Conservation (phyloP, 2,888 invertebrate genomes). For the Idaea biselata region DNA sequence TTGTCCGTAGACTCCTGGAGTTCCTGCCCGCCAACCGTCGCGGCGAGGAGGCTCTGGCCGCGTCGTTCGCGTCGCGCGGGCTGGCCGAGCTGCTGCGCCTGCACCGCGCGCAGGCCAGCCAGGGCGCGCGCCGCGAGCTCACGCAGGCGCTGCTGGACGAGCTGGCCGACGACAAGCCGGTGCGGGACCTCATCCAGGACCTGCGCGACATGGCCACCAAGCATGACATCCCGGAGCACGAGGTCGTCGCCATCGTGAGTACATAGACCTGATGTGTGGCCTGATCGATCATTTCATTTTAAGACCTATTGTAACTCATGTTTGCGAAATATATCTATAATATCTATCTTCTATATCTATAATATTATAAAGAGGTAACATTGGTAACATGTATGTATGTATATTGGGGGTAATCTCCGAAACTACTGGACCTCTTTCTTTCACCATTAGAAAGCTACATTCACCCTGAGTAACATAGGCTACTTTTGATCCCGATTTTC, state of each 20-base stretch:
- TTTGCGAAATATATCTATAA: no score
- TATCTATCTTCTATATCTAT: no score
- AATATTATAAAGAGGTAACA: no score
- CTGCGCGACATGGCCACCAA: conserved; percentile 92
- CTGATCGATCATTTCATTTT: no score
- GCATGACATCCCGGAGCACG: conserved; percentile 93
- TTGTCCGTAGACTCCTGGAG: conserved; percentile 87
- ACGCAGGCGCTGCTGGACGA: conserved; percentile 89
- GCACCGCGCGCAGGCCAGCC: conserved; percentile 91
- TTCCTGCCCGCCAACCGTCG: conserved; percentile 97
- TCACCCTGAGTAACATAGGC: no score
- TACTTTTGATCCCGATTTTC: no score
- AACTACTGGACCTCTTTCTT: no score
- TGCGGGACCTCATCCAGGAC: conserved; percentile 91
- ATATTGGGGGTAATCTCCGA: no score
- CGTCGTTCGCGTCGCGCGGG: conserved; percentile 89
- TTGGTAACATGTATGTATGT: no score
- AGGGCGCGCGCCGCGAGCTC: conserved; percentile 77
- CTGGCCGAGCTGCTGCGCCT: conserved; percentile 89
- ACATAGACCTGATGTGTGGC: conserved; percentile 9
- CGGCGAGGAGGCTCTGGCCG: conserved; percentile 92
- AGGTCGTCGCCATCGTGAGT: conserved; percentile 91
- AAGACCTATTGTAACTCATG: no score
- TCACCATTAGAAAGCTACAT: no score
- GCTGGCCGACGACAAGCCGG: conserved; percentile 91